These are phyloP conservation scores for Liolophura sinensis DNA, from an alignment of 1,140 invertebrate genomes.

Conservation along the genomic window DNA sequence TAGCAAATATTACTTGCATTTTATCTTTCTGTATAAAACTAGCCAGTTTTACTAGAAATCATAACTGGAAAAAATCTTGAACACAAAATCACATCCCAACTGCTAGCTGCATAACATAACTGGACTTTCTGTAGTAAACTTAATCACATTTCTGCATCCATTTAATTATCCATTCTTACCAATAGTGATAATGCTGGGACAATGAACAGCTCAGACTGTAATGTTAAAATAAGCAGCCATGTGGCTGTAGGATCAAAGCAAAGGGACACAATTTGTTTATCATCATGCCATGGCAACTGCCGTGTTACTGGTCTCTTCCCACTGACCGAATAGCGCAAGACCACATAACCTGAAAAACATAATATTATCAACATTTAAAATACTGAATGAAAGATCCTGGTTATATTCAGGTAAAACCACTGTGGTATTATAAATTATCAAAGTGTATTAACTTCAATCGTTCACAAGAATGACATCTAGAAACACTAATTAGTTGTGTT, in stretches of 20 bases:
- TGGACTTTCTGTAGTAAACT: neutral
- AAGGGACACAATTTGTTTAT: constrained; percentile 67
- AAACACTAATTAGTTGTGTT: no score
- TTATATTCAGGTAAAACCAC: neutral
- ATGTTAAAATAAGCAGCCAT: constrained; percentile 70
- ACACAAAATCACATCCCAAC: neutral
- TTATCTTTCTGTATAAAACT: no score
- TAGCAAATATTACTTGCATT: no score
- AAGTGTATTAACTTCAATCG: neutral
- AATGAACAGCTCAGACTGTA: constrained; percentile 68
- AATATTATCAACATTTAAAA: neutral
- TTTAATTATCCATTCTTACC: constrained; percentile 29
- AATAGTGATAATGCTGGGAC: constrained; percentile 66
- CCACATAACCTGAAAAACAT: constrained; percentile 32
- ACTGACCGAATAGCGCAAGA: constrained; percentile 31
- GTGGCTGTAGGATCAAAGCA: constrained; percentile 73
- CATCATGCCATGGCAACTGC: constrained; percentile 69
- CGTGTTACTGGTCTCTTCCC: constrained; percentile 63
- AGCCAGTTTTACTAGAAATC: no score
- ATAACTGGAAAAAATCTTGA: neutral
- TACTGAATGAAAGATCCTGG: neutral
- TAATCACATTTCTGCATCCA: neutral
- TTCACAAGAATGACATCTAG: no score
- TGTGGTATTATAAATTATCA: neutral
- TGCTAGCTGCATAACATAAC: neutral